These are phyloP conservation scores for Microcebus murinus DNA, from an alignment of 2,113 vertebrate genomes.

Conservation along the genomic window DNA sequence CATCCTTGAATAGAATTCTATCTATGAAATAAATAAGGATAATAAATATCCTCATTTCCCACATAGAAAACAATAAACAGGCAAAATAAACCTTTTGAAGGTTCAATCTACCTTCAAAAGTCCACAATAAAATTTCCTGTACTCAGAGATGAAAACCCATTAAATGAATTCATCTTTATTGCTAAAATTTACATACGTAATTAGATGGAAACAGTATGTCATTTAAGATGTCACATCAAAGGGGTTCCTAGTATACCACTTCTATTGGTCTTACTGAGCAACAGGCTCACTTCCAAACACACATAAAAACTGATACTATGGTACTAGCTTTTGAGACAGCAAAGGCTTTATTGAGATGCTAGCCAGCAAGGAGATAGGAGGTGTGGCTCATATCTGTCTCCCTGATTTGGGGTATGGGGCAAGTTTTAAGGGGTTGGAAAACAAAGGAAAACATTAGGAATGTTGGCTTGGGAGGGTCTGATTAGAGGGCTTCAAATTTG, in stretches of 20 bases:
- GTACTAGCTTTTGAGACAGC: not conserved
- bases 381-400: not conserved
- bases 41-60: not conserved
- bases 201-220: conserved; percentile 47
- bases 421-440: not conserved
- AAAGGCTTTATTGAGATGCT: not conserved
- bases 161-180: conserved; percentile 59
- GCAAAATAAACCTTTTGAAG: not conserved
- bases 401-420: not conserved
- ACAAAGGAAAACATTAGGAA: not conserved
- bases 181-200: conserved; percentile 58
- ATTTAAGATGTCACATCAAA: conserved; percentile 40
- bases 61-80: not conserved
- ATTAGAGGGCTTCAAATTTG: not conserved
- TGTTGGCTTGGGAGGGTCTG: not conserved
- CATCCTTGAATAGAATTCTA: not conserved
- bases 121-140: not conserved
- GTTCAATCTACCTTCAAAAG: not conserved
- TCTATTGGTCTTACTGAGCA: not conserved
- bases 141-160: conserved; percentile 18
- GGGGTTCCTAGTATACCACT: conserved; percentile 24
- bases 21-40: not conserved
- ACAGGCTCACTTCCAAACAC: not conserved
- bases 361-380: not conserved
- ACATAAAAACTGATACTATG: not conserved